phyloP scores from a whole-genome alignment of 1,140 invertebrate species.

The Lasioglossum albipes region DNA sequence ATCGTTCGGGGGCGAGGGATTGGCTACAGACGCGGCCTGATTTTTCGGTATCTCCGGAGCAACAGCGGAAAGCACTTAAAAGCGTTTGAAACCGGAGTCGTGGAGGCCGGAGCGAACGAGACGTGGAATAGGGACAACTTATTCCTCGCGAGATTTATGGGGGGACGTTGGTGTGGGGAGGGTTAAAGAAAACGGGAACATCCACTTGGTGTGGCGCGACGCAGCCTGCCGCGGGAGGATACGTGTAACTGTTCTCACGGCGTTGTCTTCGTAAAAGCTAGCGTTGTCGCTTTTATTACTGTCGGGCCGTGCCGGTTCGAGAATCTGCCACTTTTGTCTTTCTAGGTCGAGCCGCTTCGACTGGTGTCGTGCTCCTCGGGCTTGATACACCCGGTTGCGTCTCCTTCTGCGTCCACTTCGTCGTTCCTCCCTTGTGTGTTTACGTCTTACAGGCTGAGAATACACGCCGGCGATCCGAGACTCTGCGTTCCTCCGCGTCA shows the following conservation, averaged over 20 bases:
- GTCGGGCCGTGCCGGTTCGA: slow-evolving; percentile 1
- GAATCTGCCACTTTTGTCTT: background rate
- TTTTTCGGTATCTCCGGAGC: slow-evolving; percentile 54
- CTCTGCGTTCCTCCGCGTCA: too few relatives aligned
- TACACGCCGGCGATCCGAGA: background rate
- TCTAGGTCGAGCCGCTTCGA: slow-evolving; percentile 24
- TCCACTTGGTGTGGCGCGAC: slow-evolving; percentile 6
- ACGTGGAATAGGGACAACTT: slow-evolving; percentile 25
- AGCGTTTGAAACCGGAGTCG: slow-evolving; percentile 61
- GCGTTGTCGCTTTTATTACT: slow-evolving; percentile 40
- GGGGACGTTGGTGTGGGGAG: background rate
- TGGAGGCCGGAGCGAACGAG: slow-evolving; percentile 36
- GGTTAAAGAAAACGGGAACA: slow-evolving; percentile 36
- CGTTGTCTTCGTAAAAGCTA: slow-evolving; percentile 45
- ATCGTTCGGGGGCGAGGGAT: background rate
- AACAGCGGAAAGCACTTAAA: slow-evolving; percentile 76
- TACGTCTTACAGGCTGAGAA: background rate
- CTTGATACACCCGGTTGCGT: background rate
- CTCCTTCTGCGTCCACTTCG: background rate
- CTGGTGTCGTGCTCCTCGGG: too few relatives aligned
- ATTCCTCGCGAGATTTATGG: slow-evolving; percentile 32
- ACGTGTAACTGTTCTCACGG: slow-evolving; percentile 35
- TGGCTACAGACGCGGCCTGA: slow-evolving; percentile 26
- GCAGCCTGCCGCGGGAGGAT: slow-evolving; percentile 6
- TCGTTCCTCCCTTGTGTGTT: background rate